Base-by-base conservation (phyloP, 92 coral and sea anemone genomes). In the Bergia puertoricense region DNA sequence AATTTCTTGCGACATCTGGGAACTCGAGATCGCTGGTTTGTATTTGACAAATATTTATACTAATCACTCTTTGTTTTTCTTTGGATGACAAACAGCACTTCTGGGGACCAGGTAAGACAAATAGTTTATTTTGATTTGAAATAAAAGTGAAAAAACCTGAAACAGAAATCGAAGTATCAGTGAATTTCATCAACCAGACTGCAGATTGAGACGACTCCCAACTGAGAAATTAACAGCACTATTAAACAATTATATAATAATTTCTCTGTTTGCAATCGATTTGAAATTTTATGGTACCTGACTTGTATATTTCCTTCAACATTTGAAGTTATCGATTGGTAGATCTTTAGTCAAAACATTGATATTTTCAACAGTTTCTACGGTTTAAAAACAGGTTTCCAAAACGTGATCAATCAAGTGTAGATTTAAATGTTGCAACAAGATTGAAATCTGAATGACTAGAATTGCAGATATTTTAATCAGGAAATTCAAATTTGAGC, bases 51-150 rank as follows among this genome's bases (percentile, higher is more conserved):
- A 40, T 46, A 0, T 37, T 88, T 59, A 51, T 81, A 77, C 80
- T 85, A 83, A 77, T 86, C 54, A 72, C 89, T 50, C 13, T 65
- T 51, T 89, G 78, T 83, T 56, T 59, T 85, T 87, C 81, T 42
- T 72, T 90, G 93, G 78, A 85, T 16, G 22, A 83, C n/a, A 66
- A 76, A 8, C 85, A 97, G 99, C 99, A 97, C 89, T 97, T 97
- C 90, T 97, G 99, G 99, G 99, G 99, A 48, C 99, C 99, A 91
- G 98, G 99, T 96, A 80, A 89, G 93, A 43, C 22, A 4, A 83
- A 8, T 73, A n/a, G 6, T 73, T 74, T 71, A 2, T 71, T 56
- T 56, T 80, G 79, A 69, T 71, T 62, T 80, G 38, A 37, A 48
- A 16, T 6, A 18, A 8, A 1, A 0, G 20, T 41, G 77, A 50